Conservation (phyloP, 2,113 vertebrate genomes). For the Marmota flaviventris region DNA sequence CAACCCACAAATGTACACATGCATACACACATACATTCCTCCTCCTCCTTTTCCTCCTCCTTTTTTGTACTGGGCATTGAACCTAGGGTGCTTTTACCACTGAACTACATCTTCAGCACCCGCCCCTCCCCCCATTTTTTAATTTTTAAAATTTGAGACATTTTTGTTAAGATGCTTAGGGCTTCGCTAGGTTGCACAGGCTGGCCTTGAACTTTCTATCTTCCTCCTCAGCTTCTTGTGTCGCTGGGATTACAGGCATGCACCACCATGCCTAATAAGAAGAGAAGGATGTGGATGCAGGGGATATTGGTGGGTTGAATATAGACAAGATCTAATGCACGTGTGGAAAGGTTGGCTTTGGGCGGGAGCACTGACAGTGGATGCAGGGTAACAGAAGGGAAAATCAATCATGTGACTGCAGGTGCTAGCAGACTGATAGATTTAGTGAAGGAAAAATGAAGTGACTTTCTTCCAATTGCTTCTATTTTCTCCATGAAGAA, state of each 20-base stretch:
- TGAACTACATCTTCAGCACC: background rate
- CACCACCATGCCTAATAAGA: background rate
- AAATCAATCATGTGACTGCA: background rate
- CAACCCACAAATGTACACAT: background rate
- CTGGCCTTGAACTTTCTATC: background rate
- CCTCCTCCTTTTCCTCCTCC: too few species aligned
- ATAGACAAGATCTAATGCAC: background rate
- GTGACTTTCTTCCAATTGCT: background rate
- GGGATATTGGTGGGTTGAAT: background rate
- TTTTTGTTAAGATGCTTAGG: background rate
- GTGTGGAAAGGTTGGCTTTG: background rate
- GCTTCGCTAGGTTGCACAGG: too few species aligned
- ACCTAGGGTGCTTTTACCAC: background rate
- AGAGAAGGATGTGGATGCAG: background rate
- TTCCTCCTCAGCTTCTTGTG: background rate
- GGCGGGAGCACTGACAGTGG: background rate
- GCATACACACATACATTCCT: too few species aligned
- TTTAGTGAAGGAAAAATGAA: background rate
- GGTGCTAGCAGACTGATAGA: background rate
- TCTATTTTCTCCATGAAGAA: conserved; percentile 45
- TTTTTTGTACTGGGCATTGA: background rate
- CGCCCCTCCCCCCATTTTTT: background rate
- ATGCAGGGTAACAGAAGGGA: background rate
- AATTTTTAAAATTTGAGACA: background rate
- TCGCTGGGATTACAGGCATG: too few species aligned